Evolutionary conservation across 2,888 invertebrate species (phyloP).

Genomic region (Steromphala cineraria): DNA sequence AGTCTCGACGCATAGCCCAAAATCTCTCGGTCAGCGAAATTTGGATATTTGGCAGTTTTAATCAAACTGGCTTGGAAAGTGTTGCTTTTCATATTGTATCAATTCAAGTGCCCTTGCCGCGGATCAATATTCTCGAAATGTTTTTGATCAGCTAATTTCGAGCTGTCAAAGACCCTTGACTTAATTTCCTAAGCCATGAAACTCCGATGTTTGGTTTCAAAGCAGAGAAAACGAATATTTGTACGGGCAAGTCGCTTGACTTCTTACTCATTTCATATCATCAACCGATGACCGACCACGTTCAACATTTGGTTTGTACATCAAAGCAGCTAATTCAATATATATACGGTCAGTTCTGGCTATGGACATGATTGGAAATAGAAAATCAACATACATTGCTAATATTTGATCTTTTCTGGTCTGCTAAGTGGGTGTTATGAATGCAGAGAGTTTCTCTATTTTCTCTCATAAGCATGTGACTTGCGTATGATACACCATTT

Average conservation of each 20-base stretch:
- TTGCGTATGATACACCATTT: no score
- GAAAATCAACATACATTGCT: not conserved
- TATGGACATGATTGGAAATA: not conserved
- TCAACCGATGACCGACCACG: not conserved
- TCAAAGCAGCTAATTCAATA: conserved; percentile 11
- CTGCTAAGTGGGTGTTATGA: no score
- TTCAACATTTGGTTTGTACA: conserved; percentile 16
- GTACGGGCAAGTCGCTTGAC: not conserved
- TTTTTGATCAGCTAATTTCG: conserved; percentile 14
- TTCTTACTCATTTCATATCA: conserved; percentile 15
- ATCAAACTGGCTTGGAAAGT: conserved; percentile 6
- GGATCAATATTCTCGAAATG: not conserved
- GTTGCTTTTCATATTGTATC: conserved; percentile 13
- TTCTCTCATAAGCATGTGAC: no score
- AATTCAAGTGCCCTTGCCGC: not conserved
- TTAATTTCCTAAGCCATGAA: conserved; percentile 17
- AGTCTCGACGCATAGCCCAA: no score
- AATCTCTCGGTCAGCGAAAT: not conserved
- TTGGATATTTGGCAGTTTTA: not conserved
- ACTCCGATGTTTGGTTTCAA: conserved; percentile 2
- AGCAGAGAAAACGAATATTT: not conserved
- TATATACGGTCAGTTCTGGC: conserved; percentile 7
- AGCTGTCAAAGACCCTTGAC: conserved; percentile 20
- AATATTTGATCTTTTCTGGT: conserved; percentile 1
- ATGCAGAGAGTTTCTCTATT: no score